Percentiles rank a stretch among this genome's conserved stretches.
Conservation (phyloP, 2,888 invertebrate genomes). For the Liodrosophila aerea region DNA sequence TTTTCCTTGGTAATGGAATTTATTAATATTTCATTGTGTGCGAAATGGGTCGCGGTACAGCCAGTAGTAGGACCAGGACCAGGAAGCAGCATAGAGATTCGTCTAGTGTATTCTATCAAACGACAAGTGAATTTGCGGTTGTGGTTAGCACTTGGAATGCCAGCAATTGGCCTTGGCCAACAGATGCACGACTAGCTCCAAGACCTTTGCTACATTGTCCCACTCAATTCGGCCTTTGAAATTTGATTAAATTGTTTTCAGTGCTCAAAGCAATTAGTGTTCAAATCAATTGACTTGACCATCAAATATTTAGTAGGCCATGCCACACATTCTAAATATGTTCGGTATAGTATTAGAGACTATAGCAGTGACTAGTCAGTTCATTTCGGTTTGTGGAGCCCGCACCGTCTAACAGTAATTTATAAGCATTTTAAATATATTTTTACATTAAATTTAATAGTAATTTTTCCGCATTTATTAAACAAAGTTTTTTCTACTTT, state of each 20-base stretch:
- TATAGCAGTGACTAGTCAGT: too few relatives aligned
- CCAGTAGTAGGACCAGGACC: too few relatives aligned
- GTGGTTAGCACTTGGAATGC: conserved; percentile 54
- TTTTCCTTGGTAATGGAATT: conserved; percentile 76
- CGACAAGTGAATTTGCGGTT: conserved; percentile 57
- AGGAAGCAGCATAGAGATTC: not conserved
- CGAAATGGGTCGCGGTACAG: conserved; percentile 26
- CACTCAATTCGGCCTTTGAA: conserved; percentile 1
- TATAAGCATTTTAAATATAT: too few relatives aligned
- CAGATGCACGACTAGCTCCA: conserved; percentile 27
- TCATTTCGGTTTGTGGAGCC: too few relatives aligned
- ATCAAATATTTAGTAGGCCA: too few relatives aligned
- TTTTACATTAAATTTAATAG: too few relatives aligned
- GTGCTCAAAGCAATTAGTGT: conserved; percentile 38
- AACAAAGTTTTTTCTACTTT: too few relatives aligned
- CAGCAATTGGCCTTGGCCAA: conserved; percentile 54
- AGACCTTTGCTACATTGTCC: not conserved
- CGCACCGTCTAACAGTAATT: too few relatives aligned
- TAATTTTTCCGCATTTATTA: too few relatives aligned
- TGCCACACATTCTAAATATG: too few relatives aligned
- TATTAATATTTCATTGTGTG: conserved; percentile 76
- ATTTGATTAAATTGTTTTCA: conserved; percentile 23
- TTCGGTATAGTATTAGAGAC: too few relatives aligned
- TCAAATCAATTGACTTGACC: conserved; percentile 11
- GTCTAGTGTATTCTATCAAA: conserved; percentile 15